Percentiles rank a stretch among this genome's conserved stretches.
These are phyloP conservation scores for Seladonia tumulorum DNA, from an alignment of 2,888 invertebrate genomes.

Conservation along the genomic window DNA sequence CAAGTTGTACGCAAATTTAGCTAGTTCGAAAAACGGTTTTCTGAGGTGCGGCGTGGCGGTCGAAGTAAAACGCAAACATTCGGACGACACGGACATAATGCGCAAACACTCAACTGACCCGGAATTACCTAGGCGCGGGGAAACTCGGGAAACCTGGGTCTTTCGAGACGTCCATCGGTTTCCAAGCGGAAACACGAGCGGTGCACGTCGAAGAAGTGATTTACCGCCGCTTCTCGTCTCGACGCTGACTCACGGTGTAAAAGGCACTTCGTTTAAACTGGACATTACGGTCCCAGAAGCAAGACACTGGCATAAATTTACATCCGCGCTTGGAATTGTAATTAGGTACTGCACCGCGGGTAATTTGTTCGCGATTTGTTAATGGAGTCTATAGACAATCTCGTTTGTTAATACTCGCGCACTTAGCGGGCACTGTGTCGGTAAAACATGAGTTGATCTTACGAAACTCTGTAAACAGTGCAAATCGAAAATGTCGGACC, in stretches of 20 bases:
- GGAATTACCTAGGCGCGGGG: neutral
- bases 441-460: neutral
- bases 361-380: conserved; percentile 1
- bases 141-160: neutral
- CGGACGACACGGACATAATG: neutral
- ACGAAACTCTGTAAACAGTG: neutral
- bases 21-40: neutral
- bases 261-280: neutral
- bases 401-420: neutral
- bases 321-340: neutral
- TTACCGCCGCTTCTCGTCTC: conserved; percentile 1
- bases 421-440: neutral
- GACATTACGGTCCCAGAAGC: neutral
- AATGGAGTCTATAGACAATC: neutral
- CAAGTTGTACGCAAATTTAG: neutral
- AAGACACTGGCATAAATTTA: neutral
- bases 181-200: neutral
- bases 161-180: neutral
- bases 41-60: neutral
- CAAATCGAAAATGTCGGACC: neutral
- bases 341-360: neutral
- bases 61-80: neutral
- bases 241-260: neutral
- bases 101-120: neutral
- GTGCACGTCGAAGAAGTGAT: neutral